Conservation (phyloP, 64 coral and sea anemone genomes). For the Hydrozoanthus tunicans region DNA sequence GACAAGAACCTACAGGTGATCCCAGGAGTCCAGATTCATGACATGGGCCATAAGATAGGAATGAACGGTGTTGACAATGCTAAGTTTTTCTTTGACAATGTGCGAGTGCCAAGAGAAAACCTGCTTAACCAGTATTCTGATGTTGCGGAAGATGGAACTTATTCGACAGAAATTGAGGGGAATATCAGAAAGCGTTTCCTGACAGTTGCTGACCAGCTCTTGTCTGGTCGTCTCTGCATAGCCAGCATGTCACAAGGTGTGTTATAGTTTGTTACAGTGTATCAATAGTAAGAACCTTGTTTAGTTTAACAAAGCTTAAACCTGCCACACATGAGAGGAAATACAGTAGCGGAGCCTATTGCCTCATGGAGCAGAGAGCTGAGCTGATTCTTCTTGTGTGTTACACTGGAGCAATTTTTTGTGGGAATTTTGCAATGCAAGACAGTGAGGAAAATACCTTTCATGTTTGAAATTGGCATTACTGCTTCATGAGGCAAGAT, state of each 20-base stretch:
- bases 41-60: conserved; percentile 91
- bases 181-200: conserved; percentile 72
- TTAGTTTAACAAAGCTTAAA: not conserved
- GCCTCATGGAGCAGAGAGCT: too few relatives aligned
- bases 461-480: too few relatives aligned
- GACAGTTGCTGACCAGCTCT: conserved; percentile 78
- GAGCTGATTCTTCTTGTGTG: too few relatives aligned
- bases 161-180: conserved; percentile 65
- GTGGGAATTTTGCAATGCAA: too few relatives aligned
- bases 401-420: too few relatives aligned
- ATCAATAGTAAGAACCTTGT: not conserved
- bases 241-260: conserved; percentile 84
- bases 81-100: conserved; percentile 85
- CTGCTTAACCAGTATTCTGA: conserved; percentile 79
- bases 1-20: conserved; percentile 74
- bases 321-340: not conserved
- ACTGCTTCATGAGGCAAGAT: too few relatives aligned
- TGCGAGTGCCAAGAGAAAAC: conserved; percentile 86
- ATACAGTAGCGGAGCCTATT: too few relatives aligned
- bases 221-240: conserved; percentile 82
- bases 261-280: not conserved
- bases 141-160: conserved; percentile 75
- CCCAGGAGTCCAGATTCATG: conserved; percentile 80
- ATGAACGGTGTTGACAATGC: conserved; percentile 91
- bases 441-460: too few relatives aligned